Conservation (phyloP, 2,888 invertebrate genomes). For the Drosophila prolongata region DNA sequence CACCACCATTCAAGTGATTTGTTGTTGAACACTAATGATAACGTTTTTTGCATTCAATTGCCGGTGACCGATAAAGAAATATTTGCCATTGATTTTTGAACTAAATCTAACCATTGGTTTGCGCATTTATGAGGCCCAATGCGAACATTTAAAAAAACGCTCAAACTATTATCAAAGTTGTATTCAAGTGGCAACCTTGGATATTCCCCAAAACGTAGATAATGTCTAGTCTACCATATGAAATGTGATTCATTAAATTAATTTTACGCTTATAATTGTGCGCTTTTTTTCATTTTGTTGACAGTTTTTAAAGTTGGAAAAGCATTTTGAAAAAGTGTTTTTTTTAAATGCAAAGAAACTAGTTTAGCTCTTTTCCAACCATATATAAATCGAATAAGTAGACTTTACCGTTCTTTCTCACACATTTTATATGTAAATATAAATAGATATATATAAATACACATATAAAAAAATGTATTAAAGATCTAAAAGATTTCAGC, state of each 20-base stretch:
- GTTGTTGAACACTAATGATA: constrained; percentile 3
- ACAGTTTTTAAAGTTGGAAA: no score
- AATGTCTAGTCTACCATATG: background rate
- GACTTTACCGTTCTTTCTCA: no score
- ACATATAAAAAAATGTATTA: background rate
- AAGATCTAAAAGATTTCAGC: background rate
- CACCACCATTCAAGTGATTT: constrained; percentile 6
- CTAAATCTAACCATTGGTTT: background rate
- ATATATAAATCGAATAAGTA: no score
- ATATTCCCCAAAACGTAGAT: background rate
- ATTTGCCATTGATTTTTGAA: background rate
- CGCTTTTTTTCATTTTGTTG: no score
- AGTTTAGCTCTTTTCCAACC: no score
- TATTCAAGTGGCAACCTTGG: constrained; percentile 3
- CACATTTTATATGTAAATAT: no score
- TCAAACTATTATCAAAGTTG: background rate
- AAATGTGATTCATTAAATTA: background rate
- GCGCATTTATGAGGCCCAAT: no score
- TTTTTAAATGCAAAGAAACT: no score
- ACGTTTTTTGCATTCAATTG: background rate
- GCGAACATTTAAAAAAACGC: no score
- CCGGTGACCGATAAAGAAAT: constrained; percentile 8
- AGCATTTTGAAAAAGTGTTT: no score
- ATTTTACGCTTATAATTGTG: background rate
- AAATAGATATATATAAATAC: background rate